Evolutionary conservation across 2,888 invertebrate species (phyloP), one percentile per base, ranked within the genome.

Genomic region (Liodrosophila aerea): DNA sequence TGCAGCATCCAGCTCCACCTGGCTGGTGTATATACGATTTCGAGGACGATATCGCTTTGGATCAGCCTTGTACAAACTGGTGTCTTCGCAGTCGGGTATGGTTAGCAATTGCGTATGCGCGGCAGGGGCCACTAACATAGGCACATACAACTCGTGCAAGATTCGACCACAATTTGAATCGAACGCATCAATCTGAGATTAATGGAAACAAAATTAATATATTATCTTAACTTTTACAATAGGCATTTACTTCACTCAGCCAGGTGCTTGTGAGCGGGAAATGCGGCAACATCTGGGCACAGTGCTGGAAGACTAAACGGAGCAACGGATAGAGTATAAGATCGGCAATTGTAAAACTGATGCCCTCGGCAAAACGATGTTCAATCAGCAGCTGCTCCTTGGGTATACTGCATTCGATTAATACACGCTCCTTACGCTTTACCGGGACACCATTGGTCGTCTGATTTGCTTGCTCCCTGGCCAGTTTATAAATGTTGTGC

Each of bases 291-390:
- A 87, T 87, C 13, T 81, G 76, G 0, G 74, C 73, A 44, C 86
- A 90, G 30, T 90, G 88, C 64, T 91, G 88, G 27, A 93, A 90
- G 44, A 95, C 88, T 22, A 95, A 90, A 64, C 93, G 91, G 80
- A 94, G 92, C 78, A 94, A 93, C 1, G 95, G 93, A 76, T 94
- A 93, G 54, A 98, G 91, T 58, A 97, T 92, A 34, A 97, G 88
- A 90, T 98, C 98, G 2, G 97, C 94, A 72, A 98, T 90, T 0
- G 96, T 96, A 82, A 97, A 92, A 66, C 92, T 92, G 1, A 94
- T 93, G 0, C 97, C 97, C 90, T 98, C 97, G 1, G 95, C 94
- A 91, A 93, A 98, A 45, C 92, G 91, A 87, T 97, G 97, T 31
- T 91, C 91, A 4, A 89, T 89, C 0, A 80, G 61, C 27, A 89